Percentiles rank a stretch among this genome's conserved stretches.
Evolutionary conservation across 2,113 vertebrate genomes (phyloP).

Genomic region (Pollimyrus isidori): DNA sequence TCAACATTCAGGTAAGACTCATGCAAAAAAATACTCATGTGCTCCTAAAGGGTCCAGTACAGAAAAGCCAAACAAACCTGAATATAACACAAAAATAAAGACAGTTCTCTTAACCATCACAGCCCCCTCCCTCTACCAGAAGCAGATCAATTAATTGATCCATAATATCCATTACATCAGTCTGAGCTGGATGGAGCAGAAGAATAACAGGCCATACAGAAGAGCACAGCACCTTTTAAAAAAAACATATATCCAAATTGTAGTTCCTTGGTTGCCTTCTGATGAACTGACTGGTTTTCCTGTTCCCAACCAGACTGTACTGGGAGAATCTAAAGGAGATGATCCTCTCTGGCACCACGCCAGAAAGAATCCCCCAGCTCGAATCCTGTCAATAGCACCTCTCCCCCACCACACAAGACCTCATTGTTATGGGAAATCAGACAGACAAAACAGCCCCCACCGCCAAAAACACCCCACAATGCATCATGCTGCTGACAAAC

Average conservation of each 20-base stretch:
- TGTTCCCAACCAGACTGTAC: background rate
- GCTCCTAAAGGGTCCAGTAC: background rate
- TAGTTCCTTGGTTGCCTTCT: background rate
- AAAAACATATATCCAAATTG: background rate
- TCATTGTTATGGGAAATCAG: background rate
- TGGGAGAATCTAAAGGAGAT: background rate
- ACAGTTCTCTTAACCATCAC: background rate
- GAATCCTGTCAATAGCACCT: background rate
- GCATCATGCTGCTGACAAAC: slow-evolving; percentile 6
- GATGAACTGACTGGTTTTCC: background rate
- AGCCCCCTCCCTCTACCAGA: background rate
- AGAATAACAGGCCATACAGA: background rate
- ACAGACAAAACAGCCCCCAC: slow-evolving; percentile 10
- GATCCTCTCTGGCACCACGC: background rate
- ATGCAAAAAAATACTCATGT: background rate
- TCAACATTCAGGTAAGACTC: background rate
- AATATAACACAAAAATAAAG: background rate
- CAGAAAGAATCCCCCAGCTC: background rate
- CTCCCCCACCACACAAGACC: background rate
- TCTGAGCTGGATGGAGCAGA: background rate
- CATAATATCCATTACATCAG: background rate
- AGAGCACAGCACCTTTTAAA: background rate
- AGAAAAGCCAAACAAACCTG: background rate
- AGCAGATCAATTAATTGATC: slow-evolving; percentile 6
- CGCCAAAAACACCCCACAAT: slow-evolving; percentile 2